Evolutionary conservation across 2,797 vertebrate genomes (phyloP).

Genomic region (Capromys pilorides): DNA sequence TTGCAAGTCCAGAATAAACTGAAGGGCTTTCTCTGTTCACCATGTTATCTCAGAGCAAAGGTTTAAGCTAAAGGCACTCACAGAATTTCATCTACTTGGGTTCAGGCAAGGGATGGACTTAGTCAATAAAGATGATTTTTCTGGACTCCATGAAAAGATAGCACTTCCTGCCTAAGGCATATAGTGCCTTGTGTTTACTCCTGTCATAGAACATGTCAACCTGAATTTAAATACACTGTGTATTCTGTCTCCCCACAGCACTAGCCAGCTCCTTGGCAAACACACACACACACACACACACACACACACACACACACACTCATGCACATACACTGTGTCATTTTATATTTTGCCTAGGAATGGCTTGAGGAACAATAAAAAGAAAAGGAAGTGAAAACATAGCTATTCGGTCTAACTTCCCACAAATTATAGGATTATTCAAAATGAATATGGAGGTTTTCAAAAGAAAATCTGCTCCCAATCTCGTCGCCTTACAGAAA

Average conservation of each 20-base stretch:
- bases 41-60: neutral
- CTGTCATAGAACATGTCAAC: neutral
- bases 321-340: neutral
- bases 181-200: neutral
- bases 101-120: neutral
- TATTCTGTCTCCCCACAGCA: neutral
- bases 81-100: neutral
- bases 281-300: neutral
- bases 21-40: neutral
- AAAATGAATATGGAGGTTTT: neutral
- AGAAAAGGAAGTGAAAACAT: slow-evolving; percentile 1
- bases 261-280: neutral
- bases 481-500: neutral
- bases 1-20: neutral
- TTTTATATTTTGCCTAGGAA: neutral
- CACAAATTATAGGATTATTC: neutral
- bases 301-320: neutral
- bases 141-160: neutral
- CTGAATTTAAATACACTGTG: neutral
- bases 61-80: neutral
- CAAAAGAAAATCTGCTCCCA: neutral
- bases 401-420: neutral
- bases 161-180: neutral
- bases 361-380: slow-evolving; percentile 11
- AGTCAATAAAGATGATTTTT: neutral